phyloP scores from a whole-genome alignment of 1,140 invertebrate genomes.

The Muscidifurax raptorellus region DNA sequence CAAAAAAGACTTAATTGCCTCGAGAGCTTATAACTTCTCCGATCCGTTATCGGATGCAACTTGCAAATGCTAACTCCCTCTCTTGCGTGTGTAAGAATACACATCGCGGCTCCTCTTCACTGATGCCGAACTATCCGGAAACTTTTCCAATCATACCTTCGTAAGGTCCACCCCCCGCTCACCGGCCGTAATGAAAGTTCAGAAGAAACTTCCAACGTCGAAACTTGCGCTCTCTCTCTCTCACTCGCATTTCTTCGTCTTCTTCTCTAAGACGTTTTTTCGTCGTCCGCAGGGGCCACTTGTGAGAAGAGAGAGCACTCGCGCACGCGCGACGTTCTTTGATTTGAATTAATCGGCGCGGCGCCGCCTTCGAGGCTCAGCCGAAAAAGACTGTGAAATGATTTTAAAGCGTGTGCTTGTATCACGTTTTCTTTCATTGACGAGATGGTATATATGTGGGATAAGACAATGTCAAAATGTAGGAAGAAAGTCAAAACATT shows the following conservation, averaged over 20 bases:
- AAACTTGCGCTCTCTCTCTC: slow-evolving; percentile 55
- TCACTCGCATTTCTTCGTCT: slow-evolving; percentile 46
- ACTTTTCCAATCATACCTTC: slow-evolving; percentile 70
- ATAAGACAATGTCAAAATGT: neutral
- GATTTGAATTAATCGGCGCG: slow-evolving; percentile 10
- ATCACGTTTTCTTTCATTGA: neutral
- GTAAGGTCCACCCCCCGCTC: slow-evolving; percentile 33
- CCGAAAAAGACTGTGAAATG: neutral
- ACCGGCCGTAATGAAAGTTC: slow-evolving; percentile 63
- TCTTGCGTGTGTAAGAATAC: neutral
- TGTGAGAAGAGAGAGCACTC: neutral
- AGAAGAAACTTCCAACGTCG: slow-evolving; percentile 53
- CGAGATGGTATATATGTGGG: neutral
- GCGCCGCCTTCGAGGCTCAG: neutral
- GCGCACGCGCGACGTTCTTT: slow-evolving; percentile 5
- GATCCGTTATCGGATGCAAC: slow-evolving; percentile 13
- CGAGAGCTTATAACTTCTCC: neutral
- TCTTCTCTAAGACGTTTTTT: slow-evolving; percentile 41
- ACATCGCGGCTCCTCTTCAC: neutral
- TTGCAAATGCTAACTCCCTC: slow-evolving; percentile 1
- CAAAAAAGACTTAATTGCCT: slow-evolving; percentile 6
- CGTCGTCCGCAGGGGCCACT: slow-evolving; percentile 26
- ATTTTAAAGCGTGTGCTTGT: neutral
- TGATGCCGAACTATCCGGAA: slow-evolving; percentile 47
- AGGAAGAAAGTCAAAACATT: neutral